Evolutionary conservation across 2,888 invertebrate species (phyloP), one percentile per base, ranked within the genome.

Genomic region (Lithophane semibrunnea): DNA sequence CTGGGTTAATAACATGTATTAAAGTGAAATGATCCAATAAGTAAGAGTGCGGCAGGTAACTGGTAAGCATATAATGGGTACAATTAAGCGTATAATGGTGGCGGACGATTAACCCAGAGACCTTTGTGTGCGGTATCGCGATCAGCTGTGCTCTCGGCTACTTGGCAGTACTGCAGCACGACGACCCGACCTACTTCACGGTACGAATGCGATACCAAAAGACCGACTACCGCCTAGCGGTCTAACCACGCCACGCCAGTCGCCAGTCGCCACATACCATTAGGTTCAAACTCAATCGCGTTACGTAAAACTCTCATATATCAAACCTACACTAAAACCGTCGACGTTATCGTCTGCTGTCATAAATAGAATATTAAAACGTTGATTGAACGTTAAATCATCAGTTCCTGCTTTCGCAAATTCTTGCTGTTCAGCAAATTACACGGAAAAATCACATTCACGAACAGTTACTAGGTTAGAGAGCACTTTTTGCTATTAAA

Each of bases 111-210:
- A 94, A 95, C 96, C 95, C 88, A 94, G 90, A 95, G 95, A 96
- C 96, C 95, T 96, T 95, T 96, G 92, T 89, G 90, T 91, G 90
- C 89, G 90, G 89, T 93, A 93, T 93, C 93, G 92, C 92, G 94
- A 94, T 94, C 95, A 94, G 94, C 94, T 93, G 94, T 87, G 88
- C 86, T 88, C 86, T 92, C 84, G 88, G 88, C 89, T 80, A 85
- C 88, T 91, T 91, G 92, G 91, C 90, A 89, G 86, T 82, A 83
- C 84, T 85, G 88, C 88, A 87, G 86, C 83, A 80, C 84, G 76
- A 79, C 79, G 75, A 66, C 86, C 83, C 90, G 92, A 91, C 92
- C 92, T 90, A 92, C 85, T 90, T 92, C 88, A 75, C 73, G 79
- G 63, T 44, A 77, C 56, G 64, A 82, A 78, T 75, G 69, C 82